Conservation (phyloP, 2,888 invertebrate species). For the Oscheius sp. region DNA sequence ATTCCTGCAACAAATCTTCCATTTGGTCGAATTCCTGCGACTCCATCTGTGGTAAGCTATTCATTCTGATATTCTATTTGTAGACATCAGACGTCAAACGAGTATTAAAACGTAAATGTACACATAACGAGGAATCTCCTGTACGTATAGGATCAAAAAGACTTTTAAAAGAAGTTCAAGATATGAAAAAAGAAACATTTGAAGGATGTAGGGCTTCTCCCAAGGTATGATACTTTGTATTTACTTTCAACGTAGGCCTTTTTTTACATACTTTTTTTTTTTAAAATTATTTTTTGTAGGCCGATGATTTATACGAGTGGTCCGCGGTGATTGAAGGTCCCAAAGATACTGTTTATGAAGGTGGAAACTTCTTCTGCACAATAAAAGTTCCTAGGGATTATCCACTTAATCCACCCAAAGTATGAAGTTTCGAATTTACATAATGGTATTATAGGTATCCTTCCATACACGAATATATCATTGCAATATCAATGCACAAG, state of each 20-base stretch:
- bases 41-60: neutral
- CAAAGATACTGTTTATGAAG: conserved; percentile 95
- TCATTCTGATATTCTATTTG: neutral
- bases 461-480: conserved; percentile 97
- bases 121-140: neutral
- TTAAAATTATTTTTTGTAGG: too few relatives aligned
- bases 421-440: conserved; percentile 70
- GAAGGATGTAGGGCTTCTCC: conserved; percentile 27
- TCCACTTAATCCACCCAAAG: conserved; percentile 97
- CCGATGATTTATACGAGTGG: conserved; percentile 97
- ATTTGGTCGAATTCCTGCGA: neutral
- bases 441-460: conserved; percentile 73
- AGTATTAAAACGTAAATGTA: neutral
- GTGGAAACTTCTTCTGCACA: conserved; percentile 96
- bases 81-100: conserved; percentile 13
- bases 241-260: neutral
- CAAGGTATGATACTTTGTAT: too few relatives aligned
- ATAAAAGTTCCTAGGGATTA: conserved; percentile 97
- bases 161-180: conserved; percentile 26
- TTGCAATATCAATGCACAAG: conserved; percentile 98
- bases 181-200: neutral
- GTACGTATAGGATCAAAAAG: neutral
- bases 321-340: conserved; percentile 95
- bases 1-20: conserved; percentile 11
- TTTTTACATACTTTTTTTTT: neutral